Conservation (phyloP, 2,888 invertebrate genomes). For the Phaedon cochleariae region DNA sequence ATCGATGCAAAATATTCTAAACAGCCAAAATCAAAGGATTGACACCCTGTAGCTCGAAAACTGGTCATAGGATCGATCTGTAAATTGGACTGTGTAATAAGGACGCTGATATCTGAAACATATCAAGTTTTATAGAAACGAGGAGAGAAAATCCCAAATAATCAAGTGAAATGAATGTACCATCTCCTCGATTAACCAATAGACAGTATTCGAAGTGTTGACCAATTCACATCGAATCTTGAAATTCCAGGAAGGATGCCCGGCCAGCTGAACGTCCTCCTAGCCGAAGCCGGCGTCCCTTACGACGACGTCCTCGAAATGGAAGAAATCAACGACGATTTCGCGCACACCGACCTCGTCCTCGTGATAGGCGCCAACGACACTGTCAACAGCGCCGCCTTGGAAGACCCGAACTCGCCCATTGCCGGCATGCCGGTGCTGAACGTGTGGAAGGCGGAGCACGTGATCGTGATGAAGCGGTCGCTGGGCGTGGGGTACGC, state of each 20-base stretch:
- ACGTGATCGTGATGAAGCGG: slow-evolving; percentile 91
- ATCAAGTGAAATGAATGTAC: too few relatives aligned
- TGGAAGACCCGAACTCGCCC: slow-evolving; percentile 89
- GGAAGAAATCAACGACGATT: slow-evolving; percentile 92
- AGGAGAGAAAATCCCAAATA: too few relatives aligned
- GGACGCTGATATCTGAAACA: too few relatives aligned
- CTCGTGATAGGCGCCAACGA: slow-evolving; percentile 91
- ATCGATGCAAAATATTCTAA: too few relatives aligned
- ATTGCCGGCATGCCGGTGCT: slow-evolving; percentile 94
- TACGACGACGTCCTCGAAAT: slow-evolving; percentile 91
- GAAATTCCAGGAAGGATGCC: slow-evolving; percentile 81
- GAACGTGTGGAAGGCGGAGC: slow-evolving; percentile 86
- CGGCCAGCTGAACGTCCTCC: slow-evolving; percentile 88
- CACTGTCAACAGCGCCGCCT: slow-evolving; percentile 90
- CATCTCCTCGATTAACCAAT: too few relatives aligned
- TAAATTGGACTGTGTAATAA: too few relatives aligned
- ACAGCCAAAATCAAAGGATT: too few relatives aligned
- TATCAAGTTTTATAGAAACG: too few relatives aligned
- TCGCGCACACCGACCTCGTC: slow-evolving; percentile 83
- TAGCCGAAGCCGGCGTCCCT: slow-evolving; percentile 93
- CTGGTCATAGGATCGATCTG: too few relatives aligned
- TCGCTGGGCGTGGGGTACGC: slow-evolving; percentile 70
- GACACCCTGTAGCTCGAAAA: too few relatives aligned
- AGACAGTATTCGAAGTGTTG: too few relatives aligned
- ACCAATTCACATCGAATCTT: too few relatives aligned